Percentiles rank a stretch among this genome's conserved stretches.
Evolutionary conservation across 2,797 vertebrate species (phyloP).

Genomic region (Xenopus petersii): DNA sequence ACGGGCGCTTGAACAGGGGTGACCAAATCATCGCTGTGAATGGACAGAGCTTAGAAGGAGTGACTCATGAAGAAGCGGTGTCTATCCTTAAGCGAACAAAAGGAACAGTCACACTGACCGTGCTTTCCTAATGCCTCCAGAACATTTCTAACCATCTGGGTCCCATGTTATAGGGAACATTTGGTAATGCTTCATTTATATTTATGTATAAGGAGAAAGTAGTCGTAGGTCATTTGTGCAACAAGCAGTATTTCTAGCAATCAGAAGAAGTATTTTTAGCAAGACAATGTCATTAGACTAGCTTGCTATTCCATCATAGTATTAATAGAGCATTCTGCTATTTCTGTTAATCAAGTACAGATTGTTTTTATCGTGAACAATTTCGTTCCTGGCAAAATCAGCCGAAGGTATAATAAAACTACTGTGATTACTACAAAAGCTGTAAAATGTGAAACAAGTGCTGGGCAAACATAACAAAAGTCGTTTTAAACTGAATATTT

Average conservation of each 20-base stretch:
- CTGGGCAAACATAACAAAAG: too few relatives aligned
- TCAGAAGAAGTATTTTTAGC: too few relatives aligned
- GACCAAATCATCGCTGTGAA: constrained; percentile 97
- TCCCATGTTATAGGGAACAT: too few relatives aligned
- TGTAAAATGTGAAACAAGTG: constrained; percentile 2
- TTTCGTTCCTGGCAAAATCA: background rate
- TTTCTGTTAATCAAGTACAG: background rate
- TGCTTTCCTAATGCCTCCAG: constrained; percentile 76
- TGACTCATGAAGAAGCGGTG: constrained; percentile 94
- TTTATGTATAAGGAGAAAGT: too few relatives aligned
- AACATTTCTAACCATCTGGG: background rate
- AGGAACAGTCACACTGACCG: constrained; percentile 87
- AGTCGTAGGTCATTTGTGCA: constrained; percentile 6
- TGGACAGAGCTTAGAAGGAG: constrained; percentile 88
- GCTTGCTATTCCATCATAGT: background rate
- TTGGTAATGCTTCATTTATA: background rate
- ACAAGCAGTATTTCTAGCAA: background rate
- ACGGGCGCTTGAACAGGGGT: constrained; percentile 89
- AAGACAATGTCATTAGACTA: background rate
- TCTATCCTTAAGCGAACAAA: constrained; percentile 93
- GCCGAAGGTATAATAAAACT: background rate
- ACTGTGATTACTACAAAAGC: background rate
- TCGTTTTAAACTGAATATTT: too few relatives aligned
- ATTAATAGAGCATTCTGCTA: background rate
- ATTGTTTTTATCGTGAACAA: background rate